Percentiles rank a stretch among this genome's conserved stretches.
Conservation (phyloP, 2,888 invertebrate species). For the Sarcophaga variegata region DNA sequence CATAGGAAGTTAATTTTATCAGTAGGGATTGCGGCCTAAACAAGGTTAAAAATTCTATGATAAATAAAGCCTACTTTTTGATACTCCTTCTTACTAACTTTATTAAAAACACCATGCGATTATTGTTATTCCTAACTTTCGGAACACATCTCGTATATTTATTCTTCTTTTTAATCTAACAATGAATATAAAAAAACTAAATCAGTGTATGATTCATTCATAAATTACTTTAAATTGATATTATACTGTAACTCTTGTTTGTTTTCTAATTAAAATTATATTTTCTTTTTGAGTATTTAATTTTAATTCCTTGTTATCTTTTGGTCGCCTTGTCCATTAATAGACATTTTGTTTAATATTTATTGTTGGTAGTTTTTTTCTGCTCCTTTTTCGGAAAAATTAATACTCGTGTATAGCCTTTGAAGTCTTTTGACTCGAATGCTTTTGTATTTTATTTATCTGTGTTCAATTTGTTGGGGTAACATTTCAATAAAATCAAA, state of each 20-base stretch:
- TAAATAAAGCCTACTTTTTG: too few relatives aligned
- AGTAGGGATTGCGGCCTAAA: too few relatives aligned
- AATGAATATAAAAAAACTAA: not conserved
- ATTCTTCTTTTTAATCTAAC: too few relatives aligned
- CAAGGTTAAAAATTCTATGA: too few relatives aligned
- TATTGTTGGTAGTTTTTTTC: slow-evolving; percentile 21
- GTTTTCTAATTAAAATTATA: not conserved
- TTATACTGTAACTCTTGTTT: not conserved
- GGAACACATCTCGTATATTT: too few relatives aligned
- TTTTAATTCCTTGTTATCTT: not conserved
- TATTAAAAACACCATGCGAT: too few relatives aligned
- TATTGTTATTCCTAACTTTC: too few relatives aligned
- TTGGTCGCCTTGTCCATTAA: not conserved
- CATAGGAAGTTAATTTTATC: too few relatives aligned
- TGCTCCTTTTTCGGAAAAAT: not conserved
- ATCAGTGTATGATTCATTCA: not conserved
- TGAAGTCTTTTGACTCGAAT: slow-evolving; percentile 46
- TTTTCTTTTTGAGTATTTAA: not conserved
- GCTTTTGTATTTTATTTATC: slow-evolving; percentile 38
- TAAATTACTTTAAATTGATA: not conserved
- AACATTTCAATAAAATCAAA: slow-evolving; percentile 64
- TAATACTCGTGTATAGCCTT: slow-evolving; percentile 17
- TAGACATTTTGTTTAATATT: not conserved
- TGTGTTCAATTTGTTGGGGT: slow-evolving; percentile 63
- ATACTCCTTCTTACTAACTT: too few relatives aligned